Conservation (phyloP, 2,888 invertebrate species). For the Danaus chrysippus region DNA sequence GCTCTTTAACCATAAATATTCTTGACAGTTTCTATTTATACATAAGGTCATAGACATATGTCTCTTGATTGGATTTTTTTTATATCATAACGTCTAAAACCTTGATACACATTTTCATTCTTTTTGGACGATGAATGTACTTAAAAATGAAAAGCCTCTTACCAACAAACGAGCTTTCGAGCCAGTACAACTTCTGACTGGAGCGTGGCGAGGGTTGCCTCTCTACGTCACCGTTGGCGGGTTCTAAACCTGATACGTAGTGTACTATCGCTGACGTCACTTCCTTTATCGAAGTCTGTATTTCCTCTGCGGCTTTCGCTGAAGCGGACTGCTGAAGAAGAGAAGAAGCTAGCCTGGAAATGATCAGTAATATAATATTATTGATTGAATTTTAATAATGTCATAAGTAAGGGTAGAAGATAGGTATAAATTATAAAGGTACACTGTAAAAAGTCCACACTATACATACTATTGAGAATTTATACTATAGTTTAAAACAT, state of each 20-base stretch:
- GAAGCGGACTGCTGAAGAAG: conserved; percentile 73
- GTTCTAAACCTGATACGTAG: conserved; percentile 87
- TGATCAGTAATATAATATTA: neutral
- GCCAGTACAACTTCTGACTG: conserved; percentile 89
- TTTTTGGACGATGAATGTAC: conserved; percentile 4
- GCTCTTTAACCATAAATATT: too few relatives aligned
- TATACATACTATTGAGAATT: too few relatives aligned
- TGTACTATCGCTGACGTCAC: conserved; percentile 96
- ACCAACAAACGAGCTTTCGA: conserved; percentile 92
- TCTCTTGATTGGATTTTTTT: too few relatives aligned
- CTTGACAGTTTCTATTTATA: too few relatives aligned
- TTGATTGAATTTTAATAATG: neutral
- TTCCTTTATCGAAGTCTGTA: conserved; percentile 93
- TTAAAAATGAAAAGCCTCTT: conserved; percentile 32
- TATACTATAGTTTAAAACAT: too few relatives aligned
- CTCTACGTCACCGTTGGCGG: conserved; percentile 77
- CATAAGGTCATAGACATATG: too few relatives aligned
- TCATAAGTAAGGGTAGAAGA: too few relatives aligned
- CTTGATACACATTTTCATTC: conserved; percentile 8
- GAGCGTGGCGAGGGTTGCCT: conserved; percentile 78
- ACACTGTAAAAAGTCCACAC: too few relatives aligned
- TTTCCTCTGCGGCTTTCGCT: conserved; percentile 81
- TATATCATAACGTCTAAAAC: too few relatives aligned
- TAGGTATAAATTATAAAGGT: too few relatives aligned
- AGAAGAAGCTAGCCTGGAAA: conserved; percentile 82